Conservation (phyloP, 2,888 invertebrate genomes). For the Catonia carolina region DNA sequence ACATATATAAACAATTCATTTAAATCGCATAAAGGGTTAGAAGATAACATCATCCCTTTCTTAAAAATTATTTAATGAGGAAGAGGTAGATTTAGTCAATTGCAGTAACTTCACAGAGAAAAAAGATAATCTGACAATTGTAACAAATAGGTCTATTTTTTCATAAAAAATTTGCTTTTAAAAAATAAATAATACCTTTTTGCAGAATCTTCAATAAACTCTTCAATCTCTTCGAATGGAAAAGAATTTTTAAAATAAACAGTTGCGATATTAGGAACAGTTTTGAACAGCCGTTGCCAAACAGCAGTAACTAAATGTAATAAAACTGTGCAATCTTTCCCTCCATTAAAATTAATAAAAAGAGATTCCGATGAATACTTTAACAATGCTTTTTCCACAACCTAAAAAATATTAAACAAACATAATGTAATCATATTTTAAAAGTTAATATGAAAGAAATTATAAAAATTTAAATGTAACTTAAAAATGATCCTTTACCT, state of each 20-base stretch:
- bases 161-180: too few relatives aligned
- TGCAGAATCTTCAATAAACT: conserved; percentile 67
- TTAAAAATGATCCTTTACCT: too few relatives aligned
- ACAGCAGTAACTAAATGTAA: conserved; percentile 55
- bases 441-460: background rate
- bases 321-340: conserved; percentile 95
- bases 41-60: too few relatives aligned
- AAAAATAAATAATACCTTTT: too few relatives aligned
- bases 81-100: too few relatives aligned
- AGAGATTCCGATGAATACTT: conserved; percentile 39
- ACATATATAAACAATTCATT: too few relatives aligned
- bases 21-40: too few relatives aligned
- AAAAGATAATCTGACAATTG: too few relatives aligned
- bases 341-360: conserved; percentile 94
- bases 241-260: conserved; percentile 74
- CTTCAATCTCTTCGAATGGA: conserved; percentile 79
- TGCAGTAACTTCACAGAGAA: too few relatives aligned
- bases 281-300: conserved; percentile 5
- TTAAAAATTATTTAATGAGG: too few relatives aligned
- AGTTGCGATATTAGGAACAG: conserved; percentile 43
- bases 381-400: conserved; percentile 28
- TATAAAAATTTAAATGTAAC: background rate
- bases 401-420: conserved; percentile 24
- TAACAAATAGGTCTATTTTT: too few relatives aligned
- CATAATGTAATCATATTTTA: background rate